Evolutionary conservation across 2,888 invertebrate genomes (phyloP), one percentile per base, ranked within the genome.

Genomic region (Alitta virens): DNA sequence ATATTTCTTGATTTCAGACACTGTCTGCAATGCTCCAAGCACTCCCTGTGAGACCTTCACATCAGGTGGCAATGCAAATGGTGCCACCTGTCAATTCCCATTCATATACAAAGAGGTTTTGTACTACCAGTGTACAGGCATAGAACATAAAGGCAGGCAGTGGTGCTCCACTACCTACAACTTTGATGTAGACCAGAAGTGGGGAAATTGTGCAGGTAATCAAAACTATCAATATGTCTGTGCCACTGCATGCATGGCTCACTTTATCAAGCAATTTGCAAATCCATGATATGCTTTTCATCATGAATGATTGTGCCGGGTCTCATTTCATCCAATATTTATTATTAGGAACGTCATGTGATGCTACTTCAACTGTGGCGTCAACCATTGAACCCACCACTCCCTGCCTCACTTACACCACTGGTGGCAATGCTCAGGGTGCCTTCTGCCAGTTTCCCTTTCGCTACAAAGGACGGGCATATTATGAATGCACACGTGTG

Each of bases 161-260:
- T n/a, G n/a, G n/a, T n/a, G n/a, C n/a, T 24, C 60, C 49, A 46
- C 49, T 23, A 55, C 60, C 23, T 18, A 18, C 21, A 60, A 60
- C 49, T 60, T 55, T 23, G 60, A 60, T 38, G 21, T n/a, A 25
- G 60, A 60, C 55, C n/a, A 27, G 21, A 33, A 55, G 49, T 60
- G 23, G 14, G 60, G 60, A 12, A 27, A n/a, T 21, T 60, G 40
- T 16, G 12, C 16, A 12, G 40, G 40, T 40, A 40, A n/a, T n/a
- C n/a, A n/a, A n/a, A n/a, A n/a, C n/a, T n/a, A n/a, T n/a, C n/a
- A n/a, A n/a, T n/a, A n/a, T n/a, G n/a, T n/a, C n/a, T n/a, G n/a
- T n/a, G n/a, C n/a, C n/a, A n/a, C n/a, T n/a, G n/a, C n/a, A n/a
- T n/a, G n/a, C n/a, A n/a, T n/a, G n/a, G n/a, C n/a, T n/a, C n/a